Conservation (phyloP, 2,888 invertebrate genomes). For the Cordylochernes scorpioides region DNA sequence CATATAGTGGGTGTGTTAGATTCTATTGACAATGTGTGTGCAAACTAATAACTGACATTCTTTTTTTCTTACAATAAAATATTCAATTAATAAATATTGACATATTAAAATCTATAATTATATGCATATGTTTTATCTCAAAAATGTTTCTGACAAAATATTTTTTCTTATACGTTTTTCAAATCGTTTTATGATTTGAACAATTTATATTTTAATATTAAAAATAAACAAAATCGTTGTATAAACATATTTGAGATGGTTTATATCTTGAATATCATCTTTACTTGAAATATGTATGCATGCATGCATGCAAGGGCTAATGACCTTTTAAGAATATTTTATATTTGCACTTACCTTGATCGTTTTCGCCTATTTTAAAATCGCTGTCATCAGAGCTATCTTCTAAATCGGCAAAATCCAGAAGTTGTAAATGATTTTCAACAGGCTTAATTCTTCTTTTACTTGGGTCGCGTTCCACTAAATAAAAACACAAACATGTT, state of each 20-base stretch:
- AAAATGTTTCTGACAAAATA: too few species aligned
- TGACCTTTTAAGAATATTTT: constrained; percentile 2
- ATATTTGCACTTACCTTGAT: constrained; percentile 6
- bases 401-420: constrained; percentile 36
- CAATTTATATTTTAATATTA: background rate
- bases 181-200: too few species aligned
- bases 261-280: background rate
- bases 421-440: constrained; percentile 21
- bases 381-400: constrained; percentile 85
- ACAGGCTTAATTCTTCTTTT: constrained; percentile 55
- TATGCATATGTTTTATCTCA: too few species aligned
- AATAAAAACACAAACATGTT: too few species aligned
- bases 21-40: too few species aligned
- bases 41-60: too few species aligned
- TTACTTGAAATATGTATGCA: background rate
- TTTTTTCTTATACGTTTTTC: too few species aligned
- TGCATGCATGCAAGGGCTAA: too few species aligned
- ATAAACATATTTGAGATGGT: background rate
- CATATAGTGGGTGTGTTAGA: too few species aligned
- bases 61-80: too few species aligned
- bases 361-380: constrained; percentile 37
- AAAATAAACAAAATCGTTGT: background rate
- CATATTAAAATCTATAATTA: too few species aligned
- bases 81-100: too few species aligned
- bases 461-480: constrained; percentile 40